These are phyloP conservation scores for Eira barbara DNA, from an alignment of 2,113 vertebrate species.

Conservation along the genomic window DNA sequence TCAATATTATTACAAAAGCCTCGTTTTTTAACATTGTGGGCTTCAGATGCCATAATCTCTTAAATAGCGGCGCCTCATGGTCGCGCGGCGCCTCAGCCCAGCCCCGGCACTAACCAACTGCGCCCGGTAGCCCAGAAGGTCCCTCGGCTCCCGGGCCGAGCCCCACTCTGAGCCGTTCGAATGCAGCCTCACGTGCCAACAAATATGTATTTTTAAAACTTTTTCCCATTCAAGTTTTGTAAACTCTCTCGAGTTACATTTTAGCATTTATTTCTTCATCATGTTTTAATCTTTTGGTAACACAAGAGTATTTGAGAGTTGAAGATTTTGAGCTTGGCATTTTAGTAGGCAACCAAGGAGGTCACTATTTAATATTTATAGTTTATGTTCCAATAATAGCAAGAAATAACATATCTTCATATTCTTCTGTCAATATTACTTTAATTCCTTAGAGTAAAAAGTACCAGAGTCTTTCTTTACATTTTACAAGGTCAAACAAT, in stretches of 20 bases:
- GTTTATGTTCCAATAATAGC: background rate
- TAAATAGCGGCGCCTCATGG: conserved; percentile 79
- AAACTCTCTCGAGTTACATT: background rate
- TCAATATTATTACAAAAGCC: conserved; percentile 80
- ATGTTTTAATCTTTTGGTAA: background rate
- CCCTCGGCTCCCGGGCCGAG: background rate
- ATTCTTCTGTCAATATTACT: background rate
- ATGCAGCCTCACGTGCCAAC: conserved; percentile 79
- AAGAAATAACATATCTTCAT: background rate
- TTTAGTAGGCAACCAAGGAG: background rate
- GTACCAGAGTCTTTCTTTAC: background rate
- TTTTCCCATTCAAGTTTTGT: background rate
- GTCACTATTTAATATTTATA: background rate
- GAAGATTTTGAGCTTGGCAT: background rate
- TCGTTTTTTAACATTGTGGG: conserved; percentile 87
- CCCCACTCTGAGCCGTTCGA: conserved; percentile 79
- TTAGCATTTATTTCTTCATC: background rate
- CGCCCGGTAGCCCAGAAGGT: background rate
- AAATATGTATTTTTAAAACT: too few relatives aligned
- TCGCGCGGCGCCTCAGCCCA: conserved; percentile 39
- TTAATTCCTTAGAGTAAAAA: background rate
- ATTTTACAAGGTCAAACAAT: background rate
- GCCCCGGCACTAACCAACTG: background rate
- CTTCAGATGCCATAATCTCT: conserved; percentile 91
- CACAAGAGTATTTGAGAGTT: background rate